Percentiles rank a stretch among this genome's conserved stretches.
phyloP scores from a whole-genome alignment of 2,888 invertebrate species.

The Leucophenga maculata region DNA sequence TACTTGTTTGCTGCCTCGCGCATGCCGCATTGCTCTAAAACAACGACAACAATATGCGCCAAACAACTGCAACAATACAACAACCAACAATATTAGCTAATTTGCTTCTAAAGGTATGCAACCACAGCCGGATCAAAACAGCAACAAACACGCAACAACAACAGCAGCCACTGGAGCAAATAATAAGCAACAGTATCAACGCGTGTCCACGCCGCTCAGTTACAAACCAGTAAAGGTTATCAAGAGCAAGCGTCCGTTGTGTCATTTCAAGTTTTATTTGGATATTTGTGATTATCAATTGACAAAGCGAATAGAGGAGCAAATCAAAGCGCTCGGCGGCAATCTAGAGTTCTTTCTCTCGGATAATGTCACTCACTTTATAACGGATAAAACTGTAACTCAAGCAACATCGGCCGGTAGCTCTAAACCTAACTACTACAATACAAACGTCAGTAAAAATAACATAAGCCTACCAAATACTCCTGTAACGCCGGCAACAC shows the following conservation, averaged over 20 bases:
- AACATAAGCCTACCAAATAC: constrained; percentile 52
- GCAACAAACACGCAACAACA: constrained; percentile 68
- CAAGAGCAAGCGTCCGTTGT: constrained; percentile 75
- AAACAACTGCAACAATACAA: constrained; percentile 22
- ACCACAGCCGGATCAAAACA: constrained; percentile 71
- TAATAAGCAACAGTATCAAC: constrained; percentile 43
- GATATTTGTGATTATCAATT: constrained; percentile 82
- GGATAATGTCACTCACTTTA: constrained; percentile 70
- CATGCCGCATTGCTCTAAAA: no score
- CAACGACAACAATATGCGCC: no score
- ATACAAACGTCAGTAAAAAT: constrained; percentile 34
- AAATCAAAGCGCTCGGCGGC: constrained; percentile 82
- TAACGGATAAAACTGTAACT: constrained; percentile 66
- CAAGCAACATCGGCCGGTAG: constrained; percentile 24
- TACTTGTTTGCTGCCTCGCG: constrained; percentile 23
- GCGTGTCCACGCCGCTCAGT: constrained; percentile 37
- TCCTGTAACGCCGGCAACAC: constrained; percentile 59
- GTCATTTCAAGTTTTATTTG: constrained; percentile 82
- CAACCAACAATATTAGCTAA: constrained; percentile 57
- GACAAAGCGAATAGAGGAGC: constrained; percentile 78
- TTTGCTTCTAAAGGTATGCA: constrained; percentile 72
- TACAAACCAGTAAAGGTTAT: constrained; percentile 64
- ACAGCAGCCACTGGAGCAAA: constrained; percentile 45
- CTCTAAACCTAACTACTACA: constrained; percentile 10
- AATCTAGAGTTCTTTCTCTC: constrained; percentile 70